Percentiles rank a stretch among this genome's conserved stretches.
These are phyloP conservation scores for Cercopithecus mona DNA, from an alignment of 2,113 vertebrate species.

Conservation along the genomic window DNA sequence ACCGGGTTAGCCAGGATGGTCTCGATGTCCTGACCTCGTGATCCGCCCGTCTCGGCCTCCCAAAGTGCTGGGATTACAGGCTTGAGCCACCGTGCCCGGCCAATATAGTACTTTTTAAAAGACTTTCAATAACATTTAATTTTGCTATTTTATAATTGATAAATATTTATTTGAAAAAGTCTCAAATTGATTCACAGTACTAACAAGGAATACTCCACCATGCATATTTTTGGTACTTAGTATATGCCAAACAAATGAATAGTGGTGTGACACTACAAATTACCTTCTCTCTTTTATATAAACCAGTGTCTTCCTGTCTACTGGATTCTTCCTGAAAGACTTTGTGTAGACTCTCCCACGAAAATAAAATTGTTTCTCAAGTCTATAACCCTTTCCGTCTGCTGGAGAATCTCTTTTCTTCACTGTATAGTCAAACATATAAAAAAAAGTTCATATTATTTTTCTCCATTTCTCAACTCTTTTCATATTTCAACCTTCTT, in stretches of 20 bases:
- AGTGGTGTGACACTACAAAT: background rate
- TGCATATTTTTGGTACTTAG: background rate
- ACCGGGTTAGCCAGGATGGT: no score
- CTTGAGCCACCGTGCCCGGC: no score
- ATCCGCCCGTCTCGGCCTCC: no score
- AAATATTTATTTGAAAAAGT: background rate
- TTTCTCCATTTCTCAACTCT: background rate
- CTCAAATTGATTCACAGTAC: background rate
- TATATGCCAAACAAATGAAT: background rate
- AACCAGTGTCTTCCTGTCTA: background rate
- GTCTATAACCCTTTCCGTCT: background rate
- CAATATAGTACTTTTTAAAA: background rate
- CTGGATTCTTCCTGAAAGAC: background rate
- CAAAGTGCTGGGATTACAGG: no score
- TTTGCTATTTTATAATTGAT: background rate
- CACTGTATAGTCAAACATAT: background rate
- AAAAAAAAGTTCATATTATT: background rate
- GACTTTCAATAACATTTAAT: background rate
- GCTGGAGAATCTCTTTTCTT: background rate
- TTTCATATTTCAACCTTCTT: background rate
- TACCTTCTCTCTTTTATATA: background rate
- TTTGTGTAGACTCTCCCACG: background rate
- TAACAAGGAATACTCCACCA: background rate
- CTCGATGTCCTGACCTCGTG: no score
- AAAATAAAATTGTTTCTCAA: conserved; percentile 36